Evolutionary conservation across 1,140 invertebrate genomes (phyloP), one percentile per base, ranked within the genome.

Genomic region (Leptinotarsa undecemlineata): DNA sequence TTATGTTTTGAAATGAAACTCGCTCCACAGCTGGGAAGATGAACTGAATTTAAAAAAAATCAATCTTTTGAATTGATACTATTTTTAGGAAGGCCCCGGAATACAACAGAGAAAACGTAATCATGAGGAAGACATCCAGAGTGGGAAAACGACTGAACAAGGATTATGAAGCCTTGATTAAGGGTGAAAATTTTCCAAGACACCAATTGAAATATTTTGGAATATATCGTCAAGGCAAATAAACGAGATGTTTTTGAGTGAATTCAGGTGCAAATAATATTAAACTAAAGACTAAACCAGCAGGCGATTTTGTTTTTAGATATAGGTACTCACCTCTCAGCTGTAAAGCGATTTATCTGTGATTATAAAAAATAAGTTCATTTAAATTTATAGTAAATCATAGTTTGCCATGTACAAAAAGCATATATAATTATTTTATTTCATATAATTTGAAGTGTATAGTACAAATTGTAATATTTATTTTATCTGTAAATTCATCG

Each of bases 401-500:
- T 57, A 20, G 60, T 64, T 64, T 21, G 26, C 63, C 20, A 26
- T 21, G 63, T 64, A 21, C 20, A 23, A 15, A 23, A 15, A 21
- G 23, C 20, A 19, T 64, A 3, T 64, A 64, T 64, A 42, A 42
- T 23, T 64, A 64, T 33, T 64, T 64, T 33, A 21, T 64, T 26
- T 64, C 20, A 17, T 19, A 15, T 57, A 57, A 57, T 19, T 17
- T 57, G 4, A 57, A 19, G 6, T 57, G n/a, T 57, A 57, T n/a
- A 19, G 51, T 64, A 64, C 63, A 64, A 64, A 64, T 64, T 33
- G 20, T 64, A 64, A 64, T 64, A 64, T 64, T 64, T 64, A 64
- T 64, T 64, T 23, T 20, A 26, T 3, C n/a, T 57, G 33, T 42
- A 42, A 42, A 42, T 42, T 3, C 33, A 42, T 11, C 33, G 8